These are phyloP conservation scores for Paratilapia polleni DNA, from an alignment of 2,113 vertebrate genomes.

Conservation along the genomic window DNA sequence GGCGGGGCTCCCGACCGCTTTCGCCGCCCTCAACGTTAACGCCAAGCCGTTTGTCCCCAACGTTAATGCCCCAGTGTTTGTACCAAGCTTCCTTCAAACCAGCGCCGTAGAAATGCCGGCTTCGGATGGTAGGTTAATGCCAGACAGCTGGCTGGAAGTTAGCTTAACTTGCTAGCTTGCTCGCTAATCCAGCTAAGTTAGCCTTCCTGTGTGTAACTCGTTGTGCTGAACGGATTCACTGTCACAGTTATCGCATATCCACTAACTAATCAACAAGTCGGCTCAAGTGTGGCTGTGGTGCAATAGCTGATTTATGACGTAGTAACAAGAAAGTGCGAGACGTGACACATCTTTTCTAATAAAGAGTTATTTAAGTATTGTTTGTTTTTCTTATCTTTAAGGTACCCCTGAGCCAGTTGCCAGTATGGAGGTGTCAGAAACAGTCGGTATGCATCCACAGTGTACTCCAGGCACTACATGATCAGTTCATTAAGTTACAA, in stretches of 20 bases:
- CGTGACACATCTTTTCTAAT: neutral
- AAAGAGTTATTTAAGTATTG: slow-evolving; percentile 40
- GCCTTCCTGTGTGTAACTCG: slow-evolving; percentile 49
- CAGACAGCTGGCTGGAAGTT: slow-evolving; percentile 58
- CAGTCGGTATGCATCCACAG: slow-evolving; percentile 84
- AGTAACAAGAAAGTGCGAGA: neutral
- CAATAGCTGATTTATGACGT: neutral
- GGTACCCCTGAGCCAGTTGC: slow-evolving; percentile 87
- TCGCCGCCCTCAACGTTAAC: slow-evolving; percentile 94
- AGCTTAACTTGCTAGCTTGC: slow-evolving; percentile 66
- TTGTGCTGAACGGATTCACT: neutral
- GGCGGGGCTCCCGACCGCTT: slow-evolving; percentile 87
- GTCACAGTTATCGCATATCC: neutral
- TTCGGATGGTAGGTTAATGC: slow-evolving; percentile 62
- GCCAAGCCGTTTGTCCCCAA: slow-evolving; percentile 97
- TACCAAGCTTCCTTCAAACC: slow-evolving; percentile 87
- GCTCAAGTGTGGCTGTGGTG: neutral
- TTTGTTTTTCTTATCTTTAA: slow-evolving; percentile 67
- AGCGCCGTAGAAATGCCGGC: slow-evolving; percentile 53
- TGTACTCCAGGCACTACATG: neutral
- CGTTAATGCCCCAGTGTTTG: slow-evolving; percentile 92
- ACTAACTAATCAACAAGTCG: slow-evolving; percentile 61
- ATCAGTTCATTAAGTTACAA: neutral
- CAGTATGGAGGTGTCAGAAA: slow-evolving; percentile 94
- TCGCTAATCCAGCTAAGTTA: slow-evolving; percentile 70